Conservation (phyloP, 2,797 vertebrate species). For the Halcyon badia region DNA sequence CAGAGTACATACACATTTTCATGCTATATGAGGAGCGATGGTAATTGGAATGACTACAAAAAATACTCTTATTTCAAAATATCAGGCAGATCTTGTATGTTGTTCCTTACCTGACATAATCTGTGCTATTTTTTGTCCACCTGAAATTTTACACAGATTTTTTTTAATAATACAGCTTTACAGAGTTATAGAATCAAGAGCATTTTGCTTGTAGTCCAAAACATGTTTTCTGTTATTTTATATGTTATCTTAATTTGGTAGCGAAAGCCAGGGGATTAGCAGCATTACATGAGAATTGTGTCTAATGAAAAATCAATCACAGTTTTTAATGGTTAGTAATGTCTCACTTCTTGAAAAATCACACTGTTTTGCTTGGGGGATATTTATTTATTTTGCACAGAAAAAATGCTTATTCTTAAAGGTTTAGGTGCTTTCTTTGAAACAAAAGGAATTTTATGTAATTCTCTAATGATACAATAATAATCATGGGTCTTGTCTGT, state of each 20-base stretch:
- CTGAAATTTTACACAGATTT: neutral
- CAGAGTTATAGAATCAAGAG: neutral
- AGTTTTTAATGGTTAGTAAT: neutral
- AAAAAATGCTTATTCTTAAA: neutral
- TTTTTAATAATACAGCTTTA: neutral
- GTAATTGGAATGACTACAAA: neutral
- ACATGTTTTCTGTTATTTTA: neutral
- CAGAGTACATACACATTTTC: neutral
- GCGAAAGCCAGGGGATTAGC: neutral
- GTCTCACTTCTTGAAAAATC: neutral
- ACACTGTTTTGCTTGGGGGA: neutral
- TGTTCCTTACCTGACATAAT: neutral
- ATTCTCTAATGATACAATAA: neutral
- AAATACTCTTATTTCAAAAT: neutral
- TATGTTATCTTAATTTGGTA: neutral
- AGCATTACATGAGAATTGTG: neutral
- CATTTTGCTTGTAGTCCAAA: neutral
- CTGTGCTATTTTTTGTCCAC: neutral
- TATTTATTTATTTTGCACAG: neutral
- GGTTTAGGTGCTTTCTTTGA: neutral
- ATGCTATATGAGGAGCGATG: neutral
- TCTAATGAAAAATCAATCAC: neutral
- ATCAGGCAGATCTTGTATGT: neutral
- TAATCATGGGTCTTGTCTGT: neutral
- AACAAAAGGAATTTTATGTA: neutral